Percentiles rank a stretch among this genome's conserved stretches.
Conservation (phyloP, 2,888 invertebrate species). For the Scrobipalpa atriplicella region DNA sequence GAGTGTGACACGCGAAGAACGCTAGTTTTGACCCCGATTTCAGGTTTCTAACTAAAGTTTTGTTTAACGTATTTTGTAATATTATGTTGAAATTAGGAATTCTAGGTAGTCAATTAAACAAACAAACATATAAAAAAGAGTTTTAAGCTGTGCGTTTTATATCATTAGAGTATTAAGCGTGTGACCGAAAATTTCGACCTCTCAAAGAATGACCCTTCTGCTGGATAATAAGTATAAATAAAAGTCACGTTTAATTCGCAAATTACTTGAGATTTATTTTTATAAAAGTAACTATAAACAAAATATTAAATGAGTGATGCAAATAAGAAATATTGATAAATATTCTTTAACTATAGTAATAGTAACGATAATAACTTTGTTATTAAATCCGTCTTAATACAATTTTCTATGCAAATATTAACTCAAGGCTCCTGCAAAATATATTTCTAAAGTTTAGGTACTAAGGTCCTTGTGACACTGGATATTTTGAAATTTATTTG, state of each 20-base stretch:
- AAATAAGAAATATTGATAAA: slow-evolving; percentile 49
- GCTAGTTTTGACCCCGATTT: too few species aligned
- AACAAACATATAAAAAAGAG: too few species aligned
- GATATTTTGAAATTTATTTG: neutral
- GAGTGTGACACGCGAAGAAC: too few species aligned
- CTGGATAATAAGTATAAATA: slow-evolving; percentile 34
- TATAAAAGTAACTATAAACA: slow-evolving; percentile 70
- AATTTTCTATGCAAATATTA: slow-evolving; percentile 5
- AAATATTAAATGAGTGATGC: slow-evolving; percentile 58
- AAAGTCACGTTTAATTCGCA: slow-evolving; percentile 50
- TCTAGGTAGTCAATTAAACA: too few species aligned
- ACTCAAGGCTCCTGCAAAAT: slow-evolving; percentile 2
- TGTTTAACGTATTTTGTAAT: too few species aligned
- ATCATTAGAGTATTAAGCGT: too few species aligned
- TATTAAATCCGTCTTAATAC: slow-evolving; percentile 12
- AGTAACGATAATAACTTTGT: slow-evolving; percentile 33
- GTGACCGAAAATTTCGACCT: too few species aligned
- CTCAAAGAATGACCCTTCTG: slow-evolving; percentile 29
- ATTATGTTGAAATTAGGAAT: too few species aligned
- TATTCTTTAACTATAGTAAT: slow-evolving; percentile 33
- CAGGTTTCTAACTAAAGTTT: too few species aligned
- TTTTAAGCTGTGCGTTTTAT: too few species aligned
- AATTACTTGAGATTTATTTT: slow-evolving; percentile 68
- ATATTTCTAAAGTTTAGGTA: neutral
- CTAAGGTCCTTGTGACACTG: neutral